Percentiles rank a stretch among this genome's conserved stretches.
Evolutionary conservation across 23 tunicate genomes (phyloP).

Genomic region (Halocynthia roretzi): DNA sequence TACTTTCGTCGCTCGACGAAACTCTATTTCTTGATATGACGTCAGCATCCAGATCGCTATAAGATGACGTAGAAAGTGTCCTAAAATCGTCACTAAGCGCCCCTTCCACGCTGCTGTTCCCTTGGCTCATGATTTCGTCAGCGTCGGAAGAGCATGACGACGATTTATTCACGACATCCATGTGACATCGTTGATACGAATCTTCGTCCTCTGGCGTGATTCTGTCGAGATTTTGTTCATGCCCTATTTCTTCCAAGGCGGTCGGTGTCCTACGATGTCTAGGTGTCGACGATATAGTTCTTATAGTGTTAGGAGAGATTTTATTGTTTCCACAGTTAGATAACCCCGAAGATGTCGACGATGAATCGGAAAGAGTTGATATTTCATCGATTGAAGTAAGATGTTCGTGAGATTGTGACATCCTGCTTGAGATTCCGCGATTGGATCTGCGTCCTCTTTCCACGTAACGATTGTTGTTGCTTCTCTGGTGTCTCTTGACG

Average conservation of each 20-base stretch:
- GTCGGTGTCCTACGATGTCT: background rate
- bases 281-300: constrained; percentile 11
- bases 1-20: constrained; percentile 20
- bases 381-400: constrained; percentile 63
- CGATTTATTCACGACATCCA: constrained; percentile 2
- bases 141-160: constrained; percentile 20
- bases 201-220: background rate
- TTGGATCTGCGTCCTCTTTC: constrained; percentile 13
- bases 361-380: constrained; percentile 29
- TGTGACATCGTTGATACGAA: background rate
- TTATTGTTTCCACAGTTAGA: constrained; percentile 1
- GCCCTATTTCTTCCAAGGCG: background rate
- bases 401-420: constrained; percentile 37
- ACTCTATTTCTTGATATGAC: background rate
- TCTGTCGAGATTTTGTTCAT: background rate
- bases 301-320: background rate
- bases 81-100: constrained; percentile 23
- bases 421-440: constrained; percentile 14
- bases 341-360: constrained; percentile 47
- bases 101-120: constrained; percentile 15
- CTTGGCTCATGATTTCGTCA: background rate
- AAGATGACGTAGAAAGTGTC: constrained; percentile 16
- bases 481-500: constrained; percentile 31
- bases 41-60: constrained; percentile 18
- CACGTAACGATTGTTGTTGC: constrained; percentile 5